A percentile compares a stretch with the other conserved stretches of the same genome.
Conservation (phyloP, 23 tunicate genomes). For the Trididemnum miniatum region DNA sequence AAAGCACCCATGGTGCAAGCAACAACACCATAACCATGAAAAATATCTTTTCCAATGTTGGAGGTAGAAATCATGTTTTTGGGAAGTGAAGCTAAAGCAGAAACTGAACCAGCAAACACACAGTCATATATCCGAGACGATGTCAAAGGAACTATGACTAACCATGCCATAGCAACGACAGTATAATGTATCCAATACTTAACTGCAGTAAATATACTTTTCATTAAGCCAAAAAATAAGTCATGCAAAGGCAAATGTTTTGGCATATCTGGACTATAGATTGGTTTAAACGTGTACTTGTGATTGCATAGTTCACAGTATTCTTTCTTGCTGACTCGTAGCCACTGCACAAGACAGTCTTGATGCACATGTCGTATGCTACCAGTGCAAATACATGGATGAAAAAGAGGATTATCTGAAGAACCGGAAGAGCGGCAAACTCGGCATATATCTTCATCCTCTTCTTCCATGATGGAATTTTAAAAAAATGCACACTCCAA, state of each 20-base stretch:
- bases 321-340: conserved; percentile 68
- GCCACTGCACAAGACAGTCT: conserved; percentile 69
- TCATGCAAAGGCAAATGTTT: conserved; percentile 58
- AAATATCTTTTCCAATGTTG: conserved; percentile 52
- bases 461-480: conserved; percentile 10
- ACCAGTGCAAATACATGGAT: conserved; percentile 94
- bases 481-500: no score
- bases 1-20: conserved; percentile 76
- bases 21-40: conserved; percentile 63
- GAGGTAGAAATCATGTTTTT: conserved; percentile 59
- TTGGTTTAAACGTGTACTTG: conserved; percentile 86
- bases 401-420: conserved; percentile 62
- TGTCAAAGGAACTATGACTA: conserved; percentile 72
- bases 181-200: conserved; percentile 83
- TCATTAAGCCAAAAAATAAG: conserved; percentile 41
- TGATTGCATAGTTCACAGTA: conserved; percentile 88
- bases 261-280: conserved; percentile 86
- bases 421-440: conserved; percentile 69
- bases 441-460: conserved; percentile 74
- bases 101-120: conserved; percentile 52
- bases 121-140: conserved; percentile 60
- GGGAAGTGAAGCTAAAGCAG: conserved; percentile 52
- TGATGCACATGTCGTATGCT: conserved; percentile 83
- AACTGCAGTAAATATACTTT: conserved; percentile 53
- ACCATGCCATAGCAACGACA: conserved; percentile 79